Evolutionary conservation across 2,797 vertebrate species (phyloP).

Genomic region (Oreochromis grahami): DNA sequence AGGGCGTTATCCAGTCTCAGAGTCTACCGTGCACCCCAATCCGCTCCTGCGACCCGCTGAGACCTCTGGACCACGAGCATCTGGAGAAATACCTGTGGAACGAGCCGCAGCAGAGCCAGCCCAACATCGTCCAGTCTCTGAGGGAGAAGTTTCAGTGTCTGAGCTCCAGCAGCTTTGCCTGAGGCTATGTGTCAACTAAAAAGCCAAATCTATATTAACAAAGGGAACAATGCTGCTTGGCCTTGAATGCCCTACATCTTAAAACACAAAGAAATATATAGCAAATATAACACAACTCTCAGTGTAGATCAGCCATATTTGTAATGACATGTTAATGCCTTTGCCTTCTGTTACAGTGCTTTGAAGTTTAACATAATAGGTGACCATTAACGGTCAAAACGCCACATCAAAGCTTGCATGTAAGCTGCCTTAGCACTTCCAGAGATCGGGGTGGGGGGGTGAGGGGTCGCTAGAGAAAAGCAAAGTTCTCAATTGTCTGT

Average conservation of each 20-base stretch:
- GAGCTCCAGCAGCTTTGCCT: constrained; percentile 96
- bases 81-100: constrained; percentile 92
- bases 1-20: constrained; percentile 51
- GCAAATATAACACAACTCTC: neutral
- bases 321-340: constrained; percentile 2
- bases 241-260: constrained; percentile 8
- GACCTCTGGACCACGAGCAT: constrained; percentile 76
- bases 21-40: constrained; percentile 74
- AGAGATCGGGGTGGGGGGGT: neutral
- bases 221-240: constrained; percentile 46
- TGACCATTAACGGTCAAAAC: neutral
- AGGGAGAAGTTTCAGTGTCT: constrained; percentile 98
- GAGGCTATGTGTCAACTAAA: constrained; percentile 28
- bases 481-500: neutral
- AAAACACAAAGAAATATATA: constrained; percentile 6
- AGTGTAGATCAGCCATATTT: constrained; percentile 6
- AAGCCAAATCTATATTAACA: constrained; percentile 47
- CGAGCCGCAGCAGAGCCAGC: constrained; percentile 84
- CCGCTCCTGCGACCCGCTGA: constrained; percentile 61
- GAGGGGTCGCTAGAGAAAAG: neutral
- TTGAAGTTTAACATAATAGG: constrained; percentile 17
- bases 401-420: constrained; percentile 38
- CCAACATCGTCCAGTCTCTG: constrained; percentile 93
- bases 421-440: constrained; percentile 49
- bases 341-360: constrained; percentile 24